Conservation (phyloP, 2,888 invertebrate species). For the Tipula confusa region DNA sequence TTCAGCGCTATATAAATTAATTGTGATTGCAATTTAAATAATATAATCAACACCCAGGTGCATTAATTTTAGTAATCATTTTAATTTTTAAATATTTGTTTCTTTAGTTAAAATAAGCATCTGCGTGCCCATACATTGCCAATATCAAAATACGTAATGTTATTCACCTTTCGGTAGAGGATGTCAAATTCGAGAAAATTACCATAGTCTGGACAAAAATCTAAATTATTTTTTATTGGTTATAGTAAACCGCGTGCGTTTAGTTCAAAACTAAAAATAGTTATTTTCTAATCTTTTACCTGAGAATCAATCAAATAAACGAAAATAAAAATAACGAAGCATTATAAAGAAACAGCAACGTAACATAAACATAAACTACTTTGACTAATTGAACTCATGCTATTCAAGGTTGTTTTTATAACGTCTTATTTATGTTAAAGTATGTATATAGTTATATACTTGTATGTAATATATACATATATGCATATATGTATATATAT, state of each 20-base stretch:
- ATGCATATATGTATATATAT: not conserved
- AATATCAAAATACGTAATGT: not conserved
- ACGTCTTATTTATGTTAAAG: not conserved
- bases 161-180: not conserved
- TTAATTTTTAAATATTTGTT: too few species aligned
- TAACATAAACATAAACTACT: not conserved
- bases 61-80: not conserved
- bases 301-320: not conserved
- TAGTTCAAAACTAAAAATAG: not conserved
- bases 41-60: not conserved
- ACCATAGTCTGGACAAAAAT: not conserved
- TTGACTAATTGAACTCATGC: conserved; percentile 20
- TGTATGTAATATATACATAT: not conserved
- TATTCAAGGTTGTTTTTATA: not conserved
- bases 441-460: not conserved
- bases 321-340: not conserved
- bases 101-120: not conserved
- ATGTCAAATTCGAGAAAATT: not conserved
- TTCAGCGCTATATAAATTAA: not conserved
- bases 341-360: not conserved
- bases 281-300: not conserved
- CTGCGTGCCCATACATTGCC: not conserved
- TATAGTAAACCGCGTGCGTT: not conserved
- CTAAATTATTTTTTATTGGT: not conserved
- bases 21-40: not conserved